Evolutionary conservation across 2,797 vertebrate genomes (phyloP), one percentile per base, ranked within the genome.

Genomic region (Notolabrus celidotus): DNA sequence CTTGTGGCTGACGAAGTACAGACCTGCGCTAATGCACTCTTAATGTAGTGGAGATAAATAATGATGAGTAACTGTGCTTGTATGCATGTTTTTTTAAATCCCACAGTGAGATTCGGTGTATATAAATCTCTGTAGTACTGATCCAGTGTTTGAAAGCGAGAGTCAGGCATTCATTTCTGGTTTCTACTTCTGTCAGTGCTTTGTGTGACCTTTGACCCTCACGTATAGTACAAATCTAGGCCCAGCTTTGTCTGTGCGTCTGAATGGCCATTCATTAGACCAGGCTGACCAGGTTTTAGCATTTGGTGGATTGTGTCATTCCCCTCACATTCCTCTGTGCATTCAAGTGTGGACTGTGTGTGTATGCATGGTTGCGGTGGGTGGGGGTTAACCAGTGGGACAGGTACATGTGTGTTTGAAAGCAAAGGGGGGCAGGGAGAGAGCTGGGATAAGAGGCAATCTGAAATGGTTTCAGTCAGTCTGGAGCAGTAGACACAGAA

Each of bases 271-370:
- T 93, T 92, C 92, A 92, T 89, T 80, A 88, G 77, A 72, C 74
- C 62, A 58, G 81, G 68, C 79, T 68, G 34, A 73, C 80, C 83
- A 83, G 88, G 70, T 85, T 86, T 84, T 57, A 80, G 72, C 64
- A 54, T 79, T 82, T 73, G 61, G 67, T 55, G 67, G 89, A 77
- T 89, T 88, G 87, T 92, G 88, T 90, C 86, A 88, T 89, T 86
- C 82, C 84, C 60, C 83, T 88, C 66, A 50, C 92, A 94, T 94
- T 94, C 94, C 90, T 92, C 49, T 83, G 90, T 87, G 89, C 90
- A 87, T 84, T 92, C 86, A 85, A 91, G 85, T 88, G 82, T 91
- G 85, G 57, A 71, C 64, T 55, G 50, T 19, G 59, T 43, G 79
- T 58, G 50, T 42, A 54, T 39, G 46, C 50, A 49, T 73, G 61